Evolutionary conservation across 2,888 invertebrate species (phyloP).

Genomic region (Tipula lateralis): DNA sequence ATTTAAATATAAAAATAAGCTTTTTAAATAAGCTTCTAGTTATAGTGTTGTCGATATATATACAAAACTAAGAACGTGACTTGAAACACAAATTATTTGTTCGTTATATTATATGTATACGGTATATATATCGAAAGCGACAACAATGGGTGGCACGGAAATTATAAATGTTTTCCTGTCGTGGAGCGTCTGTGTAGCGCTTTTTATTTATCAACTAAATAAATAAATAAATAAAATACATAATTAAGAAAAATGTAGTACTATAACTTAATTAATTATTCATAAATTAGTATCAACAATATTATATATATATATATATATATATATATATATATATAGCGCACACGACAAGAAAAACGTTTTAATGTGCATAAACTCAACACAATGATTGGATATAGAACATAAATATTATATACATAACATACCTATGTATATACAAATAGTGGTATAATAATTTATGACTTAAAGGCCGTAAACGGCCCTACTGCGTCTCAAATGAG

Average conservation of each 20-base stretch:
- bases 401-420: neutral
- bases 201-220: neutral
- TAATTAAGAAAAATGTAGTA: neutral
- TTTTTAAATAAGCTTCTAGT: neutral
- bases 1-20: too few species aligned
- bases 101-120: too few species aligned
- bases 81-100: neutral
- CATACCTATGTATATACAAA: neutral
- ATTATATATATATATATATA: too few species aligned
- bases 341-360: neutral
- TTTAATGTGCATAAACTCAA: neutral
- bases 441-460: too few species aligned
- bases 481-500: too few species aligned
- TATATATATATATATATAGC: too few species aligned
- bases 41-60: neutral
- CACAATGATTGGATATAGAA: neutral
- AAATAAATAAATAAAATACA: neutral
- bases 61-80: neutral
- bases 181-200: neutral
- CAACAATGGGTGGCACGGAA: neutral
- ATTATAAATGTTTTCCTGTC: neutral
- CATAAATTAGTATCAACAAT: neutral
- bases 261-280: neutral
- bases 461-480: too few species aligned
- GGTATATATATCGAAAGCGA: neutral